Percentiles rank a stretch among this genome's conserved stretches.
phyloP scores from a whole-genome alignment of 2,797 vertebrate genomes.

The Sardinella longiceps region DNA sequence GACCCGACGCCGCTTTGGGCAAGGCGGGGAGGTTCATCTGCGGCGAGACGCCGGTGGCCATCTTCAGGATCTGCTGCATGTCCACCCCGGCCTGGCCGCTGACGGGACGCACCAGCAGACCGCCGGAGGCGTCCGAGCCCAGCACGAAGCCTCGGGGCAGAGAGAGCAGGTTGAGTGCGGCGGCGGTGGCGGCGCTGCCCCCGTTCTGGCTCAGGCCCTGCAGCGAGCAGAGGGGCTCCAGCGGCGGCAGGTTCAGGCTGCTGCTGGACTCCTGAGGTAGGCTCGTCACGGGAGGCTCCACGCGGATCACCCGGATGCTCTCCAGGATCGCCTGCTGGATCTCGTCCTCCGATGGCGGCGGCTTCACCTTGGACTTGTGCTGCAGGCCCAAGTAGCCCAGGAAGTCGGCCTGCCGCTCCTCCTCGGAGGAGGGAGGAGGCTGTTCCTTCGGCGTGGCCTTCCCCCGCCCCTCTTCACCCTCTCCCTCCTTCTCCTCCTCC shows the following conservation, averaged over 20 bases:
- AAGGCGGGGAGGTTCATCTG: slow-evolving; percentile 83
- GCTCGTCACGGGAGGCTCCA: slow-evolving; percentile 84
- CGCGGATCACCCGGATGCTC: slow-evolving; percentile 86
- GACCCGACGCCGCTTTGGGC: slow-evolving; percentile 66
- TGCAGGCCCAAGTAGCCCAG: slow-evolving; percentile 87
- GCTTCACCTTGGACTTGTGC: slow-evolving; percentile 81
- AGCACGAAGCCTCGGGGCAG: slow-evolving; percentile 90
- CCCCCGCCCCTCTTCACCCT: neutral
- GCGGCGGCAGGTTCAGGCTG: slow-evolving; percentile 77
- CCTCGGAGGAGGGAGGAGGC: slow-evolving; percentile 33
- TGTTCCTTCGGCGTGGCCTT: slow-evolving; percentile 43
- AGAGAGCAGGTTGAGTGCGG: slow-evolving; percentile 80
- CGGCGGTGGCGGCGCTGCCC: slow-evolving; percentile 63
- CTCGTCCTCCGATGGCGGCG: slow-evolving; percentile 75
- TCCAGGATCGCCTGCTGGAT: slow-evolving; percentile 81
- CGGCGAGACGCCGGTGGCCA: slow-evolving; percentile 84
- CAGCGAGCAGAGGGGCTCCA: slow-evolving; percentile 77
- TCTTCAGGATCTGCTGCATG: slow-evolving; percentile 96
- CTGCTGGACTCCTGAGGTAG: slow-evolving; percentile 87
- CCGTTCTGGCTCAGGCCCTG: slow-evolving; percentile 74
- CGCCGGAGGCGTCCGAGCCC: slow-evolving; percentile 87
- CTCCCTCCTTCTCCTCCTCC: neutral
- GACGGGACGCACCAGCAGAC: slow-evolving; percentile 86
- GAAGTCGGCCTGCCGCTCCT: slow-evolving; percentile 79
- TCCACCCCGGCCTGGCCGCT: slow-evolving; percentile 80